These are phyloP conservation scores for Thysanoteuthis rhombus DNA, from an alignment of 2,888 invertebrate species.

Conservation along the genomic window DNA sequence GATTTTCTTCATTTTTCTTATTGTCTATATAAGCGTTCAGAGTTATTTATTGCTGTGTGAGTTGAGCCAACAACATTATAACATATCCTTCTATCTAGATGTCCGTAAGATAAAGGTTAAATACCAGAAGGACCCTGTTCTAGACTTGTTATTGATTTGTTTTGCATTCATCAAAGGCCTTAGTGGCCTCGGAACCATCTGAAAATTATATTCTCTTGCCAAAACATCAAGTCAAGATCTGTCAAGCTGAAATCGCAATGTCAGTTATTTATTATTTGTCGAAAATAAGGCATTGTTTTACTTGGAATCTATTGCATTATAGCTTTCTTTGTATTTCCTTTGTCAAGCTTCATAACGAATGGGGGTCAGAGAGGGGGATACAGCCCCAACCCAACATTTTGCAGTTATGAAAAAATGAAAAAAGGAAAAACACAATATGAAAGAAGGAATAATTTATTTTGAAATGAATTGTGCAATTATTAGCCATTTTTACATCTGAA, in stretches of 20 bases:
- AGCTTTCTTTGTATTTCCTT: neutral
- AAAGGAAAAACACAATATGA: too few species aligned
- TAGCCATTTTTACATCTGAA: too few species aligned
- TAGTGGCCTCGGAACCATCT: neutral
- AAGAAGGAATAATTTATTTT: too few species aligned
- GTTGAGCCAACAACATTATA: neutral
- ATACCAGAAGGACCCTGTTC: neutral
- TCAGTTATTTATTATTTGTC: neutral
- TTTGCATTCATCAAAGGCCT: neutral
- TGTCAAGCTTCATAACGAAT: too few species aligned
- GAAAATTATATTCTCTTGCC: constrained; percentile 12
- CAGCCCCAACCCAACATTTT: too few species aligned
- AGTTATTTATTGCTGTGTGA: neutral
- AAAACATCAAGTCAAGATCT: neutral
- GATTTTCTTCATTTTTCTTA: neutral
- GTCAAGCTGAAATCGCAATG: neutral
- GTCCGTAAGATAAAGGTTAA: neutral
- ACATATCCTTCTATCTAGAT: neutral
- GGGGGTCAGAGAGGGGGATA: too few species aligned
- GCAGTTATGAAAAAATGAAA: too few species aligned
- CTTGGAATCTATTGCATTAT: neutral
- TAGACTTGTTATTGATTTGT: neutral
- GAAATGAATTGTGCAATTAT: too few species aligned
- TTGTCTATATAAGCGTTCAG: neutral
- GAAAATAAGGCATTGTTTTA: neutral